Evolutionary conservation across 2,888 invertebrate genomes (phyloP).

Genomic region (Lasioglossum zephyrum): DNA sequence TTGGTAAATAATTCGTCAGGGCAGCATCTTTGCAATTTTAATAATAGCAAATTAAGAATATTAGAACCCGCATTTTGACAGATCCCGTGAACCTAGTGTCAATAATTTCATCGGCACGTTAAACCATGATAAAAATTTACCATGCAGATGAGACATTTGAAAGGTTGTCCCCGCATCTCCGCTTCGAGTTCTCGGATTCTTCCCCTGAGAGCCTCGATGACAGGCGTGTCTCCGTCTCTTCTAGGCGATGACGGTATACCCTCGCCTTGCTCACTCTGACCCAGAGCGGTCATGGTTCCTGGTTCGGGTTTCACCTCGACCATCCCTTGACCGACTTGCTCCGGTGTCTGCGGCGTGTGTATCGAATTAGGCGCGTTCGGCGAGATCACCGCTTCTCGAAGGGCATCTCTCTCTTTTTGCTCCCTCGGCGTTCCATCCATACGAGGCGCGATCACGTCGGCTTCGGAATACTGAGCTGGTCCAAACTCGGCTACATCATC

Average conservation of each 20-base stretch:
- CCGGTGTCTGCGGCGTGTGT: constrained; percentile 76
- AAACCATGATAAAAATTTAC: constrained; percentile 78
- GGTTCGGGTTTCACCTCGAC: constrained; percentile 83
- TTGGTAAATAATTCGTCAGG: too few relatives aligned
- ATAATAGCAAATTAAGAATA: too few relatives aligned
- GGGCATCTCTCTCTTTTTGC: constrained; percentile 86
- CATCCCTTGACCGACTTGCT: constrained; percentile 75
- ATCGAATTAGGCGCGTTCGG: constrained; percentile 79
- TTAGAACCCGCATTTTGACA: too few relatives aligned
- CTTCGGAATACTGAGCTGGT: constrained; percentile 93
- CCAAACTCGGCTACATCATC: constrained; percentile 94
- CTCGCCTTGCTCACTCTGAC: constrained; percentile 74
- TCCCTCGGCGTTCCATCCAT: constrained; percentile 84
- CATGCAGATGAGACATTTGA: constrained; percentile 95
- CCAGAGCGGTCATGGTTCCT: constrained; percentile 77
- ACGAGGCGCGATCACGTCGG: constrained; percentile 87
- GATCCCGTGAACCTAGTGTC: too few relatives aligned
- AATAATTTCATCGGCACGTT: background rate
- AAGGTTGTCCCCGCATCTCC: constrained; percentile 86
- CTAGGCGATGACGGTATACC: constrained; percentile 73
- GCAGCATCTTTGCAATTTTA: too few relatives aligned
- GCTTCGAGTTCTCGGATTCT: constrained; percentile 91
- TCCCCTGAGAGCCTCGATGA: constrained; percentile 90
- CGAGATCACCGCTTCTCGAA: constrained; percentile 86
- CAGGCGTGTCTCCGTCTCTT: constrained; percentile 80